phyloP scores from a whole-genome alignment of 1,140 invertebrate genomes.

The Dendrolimus kikuchii region DNA sequence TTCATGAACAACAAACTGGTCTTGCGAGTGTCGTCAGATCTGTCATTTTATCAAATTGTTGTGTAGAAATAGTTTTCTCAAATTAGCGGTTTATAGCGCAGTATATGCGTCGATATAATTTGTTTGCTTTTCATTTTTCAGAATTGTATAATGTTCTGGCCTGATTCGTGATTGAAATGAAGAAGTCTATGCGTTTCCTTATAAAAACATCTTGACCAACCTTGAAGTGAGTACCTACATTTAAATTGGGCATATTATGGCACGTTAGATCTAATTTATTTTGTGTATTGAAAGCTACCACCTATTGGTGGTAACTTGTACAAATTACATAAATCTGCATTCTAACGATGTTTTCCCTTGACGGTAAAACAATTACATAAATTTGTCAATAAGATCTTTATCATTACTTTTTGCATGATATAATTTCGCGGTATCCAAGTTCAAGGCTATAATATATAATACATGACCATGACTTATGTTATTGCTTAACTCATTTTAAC shows the following conservation, averaged over 20 bases:
- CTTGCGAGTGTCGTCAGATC: constrained; percentile 62
- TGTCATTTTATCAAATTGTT: constrained; percentile 59
- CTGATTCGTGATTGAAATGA: constrained; percentile 47
- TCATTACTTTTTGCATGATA: constrained; percentile 4
- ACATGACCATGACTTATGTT: constrained; percentile 1
- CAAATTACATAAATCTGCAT: no score
- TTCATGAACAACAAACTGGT: constrained; percentile 59
- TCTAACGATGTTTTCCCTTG: no score
- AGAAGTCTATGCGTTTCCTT: constrained; percentile 41
- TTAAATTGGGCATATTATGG: constrained; percentile 18
- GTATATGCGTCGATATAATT: not conserved
- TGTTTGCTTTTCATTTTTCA: constrained; percentile 31
- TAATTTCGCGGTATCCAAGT: constrained; percentile 10
- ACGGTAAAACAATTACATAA: no score
- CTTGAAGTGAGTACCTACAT: constrained; percentile 57
- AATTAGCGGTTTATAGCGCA: constrained; percentile 8
- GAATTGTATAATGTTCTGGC: constrained; percentile 30
- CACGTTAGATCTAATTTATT: constrained; percentile 15
- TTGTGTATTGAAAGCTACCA: not conserved
- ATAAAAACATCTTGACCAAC: constrained; percentile 67
- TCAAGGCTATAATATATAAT: constrained; percentile 14
- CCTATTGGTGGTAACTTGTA: no score
- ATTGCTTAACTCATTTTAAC: constrained; percentile 1
- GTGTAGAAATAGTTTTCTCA: constrained; percentile 29
- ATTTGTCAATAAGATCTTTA: not conserved